A percentile compares a stretch with the other conserved stretches of the same genome.
These are phyloP conservation scores for Mus caroli DNA, from an alignment of 2,797 vertebrate species.

Conservation along the genomic window DNA sequence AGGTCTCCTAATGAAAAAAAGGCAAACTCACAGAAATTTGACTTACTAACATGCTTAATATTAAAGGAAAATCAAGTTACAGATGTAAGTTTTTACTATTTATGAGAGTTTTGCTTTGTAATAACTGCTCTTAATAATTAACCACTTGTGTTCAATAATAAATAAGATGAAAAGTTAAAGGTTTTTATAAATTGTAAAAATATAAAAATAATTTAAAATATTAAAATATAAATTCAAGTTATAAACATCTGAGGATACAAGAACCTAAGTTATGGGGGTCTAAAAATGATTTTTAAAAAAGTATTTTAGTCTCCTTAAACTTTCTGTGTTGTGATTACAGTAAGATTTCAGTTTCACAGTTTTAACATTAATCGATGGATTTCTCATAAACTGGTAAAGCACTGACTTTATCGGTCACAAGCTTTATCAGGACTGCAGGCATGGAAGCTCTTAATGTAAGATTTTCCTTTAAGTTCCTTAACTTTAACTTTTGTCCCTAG, in stretches of 20 bases:
- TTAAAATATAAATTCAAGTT: neutral
- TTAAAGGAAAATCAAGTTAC: neutral
- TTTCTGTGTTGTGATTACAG: neutral
- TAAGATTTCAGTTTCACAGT: neutral
- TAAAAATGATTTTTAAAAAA: neutral
- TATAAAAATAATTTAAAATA: neutral
- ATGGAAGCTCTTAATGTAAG: neutral
- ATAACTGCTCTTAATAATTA: neutral
- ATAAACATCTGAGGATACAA: neutral
- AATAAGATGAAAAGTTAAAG: neutral
- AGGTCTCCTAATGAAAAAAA: neutral
- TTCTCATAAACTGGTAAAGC: neutral
- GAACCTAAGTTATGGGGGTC: neutral
- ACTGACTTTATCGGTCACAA: neutral
- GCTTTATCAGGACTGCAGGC: neutral
- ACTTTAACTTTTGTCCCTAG: neutral
- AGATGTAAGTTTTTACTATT: neutral
- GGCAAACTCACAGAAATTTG: neutral
- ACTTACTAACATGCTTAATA: neutral
- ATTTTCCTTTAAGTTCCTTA: neutral
- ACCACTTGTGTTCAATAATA: neutral
- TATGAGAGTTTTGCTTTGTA: neutral
- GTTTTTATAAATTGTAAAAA: neutral
- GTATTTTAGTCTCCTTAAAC: neutral
- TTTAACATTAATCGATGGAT: neutral